A percentile compares a stretch with the other conserved stretches of the same genome.
Evolutionary conservation across 2,888 invertebrate genomes (phyloP).

Genomic region (Pseudococcus longispinus): DNA sequence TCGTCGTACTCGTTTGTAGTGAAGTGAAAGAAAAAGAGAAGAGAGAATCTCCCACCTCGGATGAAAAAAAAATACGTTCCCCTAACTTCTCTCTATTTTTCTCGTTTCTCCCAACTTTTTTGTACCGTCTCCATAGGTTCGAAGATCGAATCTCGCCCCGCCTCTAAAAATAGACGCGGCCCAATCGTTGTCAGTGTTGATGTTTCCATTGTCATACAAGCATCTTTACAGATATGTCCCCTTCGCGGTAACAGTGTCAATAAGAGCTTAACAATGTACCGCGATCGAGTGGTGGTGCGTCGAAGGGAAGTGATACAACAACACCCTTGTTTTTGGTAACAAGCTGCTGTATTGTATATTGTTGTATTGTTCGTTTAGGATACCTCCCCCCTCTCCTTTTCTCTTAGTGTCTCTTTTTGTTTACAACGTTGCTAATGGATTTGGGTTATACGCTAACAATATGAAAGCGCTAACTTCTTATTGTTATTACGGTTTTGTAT

Average conservation of each 20-base stretch:
- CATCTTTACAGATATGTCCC: conserved; percentile 57
- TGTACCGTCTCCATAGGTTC: conserved; percentile 50
- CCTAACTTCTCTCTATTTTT: conserved; percentile 50
- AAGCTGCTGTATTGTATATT: conserved; percentile 53
- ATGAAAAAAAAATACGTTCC: conserved; percentile 18
- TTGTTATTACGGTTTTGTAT: conserved; percentile 55
- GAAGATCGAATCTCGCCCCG: conserved; percentile 52
- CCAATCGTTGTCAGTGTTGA: conserved; percentile 57
- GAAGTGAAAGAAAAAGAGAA: neutral
- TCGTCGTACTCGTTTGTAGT: conserved; percentile 26
- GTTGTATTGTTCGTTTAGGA: conserved; percentile 54
- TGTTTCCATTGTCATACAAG: conserved; percentile 57
- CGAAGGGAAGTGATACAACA: conserved; percentile 55
- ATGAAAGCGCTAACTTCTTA: conserved; percentile 55
- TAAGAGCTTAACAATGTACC: conserved; percentile 55
- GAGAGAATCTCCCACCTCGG: neutral
- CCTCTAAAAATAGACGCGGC: conserved; percentile 54
- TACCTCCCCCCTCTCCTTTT: conserved; percentile 19
- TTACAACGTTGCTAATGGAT: conserved; percentile 59
- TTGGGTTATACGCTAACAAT: conserved; percentile 57
- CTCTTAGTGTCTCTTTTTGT: conserved; percentile 57
- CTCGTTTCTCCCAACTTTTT: conserved; percentile 52
- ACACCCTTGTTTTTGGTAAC: conserved; percentile 57
- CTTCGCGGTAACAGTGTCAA: conserved; percentile 54
- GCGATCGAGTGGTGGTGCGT: conserved; percentile 35